Percentiles rank a stretch among this genome's conserved stretches.
Evolutionary conservation across 2,113 vertebrate genomes (phyloP).

Genomic region (Camelus bactrianus): DNA sequence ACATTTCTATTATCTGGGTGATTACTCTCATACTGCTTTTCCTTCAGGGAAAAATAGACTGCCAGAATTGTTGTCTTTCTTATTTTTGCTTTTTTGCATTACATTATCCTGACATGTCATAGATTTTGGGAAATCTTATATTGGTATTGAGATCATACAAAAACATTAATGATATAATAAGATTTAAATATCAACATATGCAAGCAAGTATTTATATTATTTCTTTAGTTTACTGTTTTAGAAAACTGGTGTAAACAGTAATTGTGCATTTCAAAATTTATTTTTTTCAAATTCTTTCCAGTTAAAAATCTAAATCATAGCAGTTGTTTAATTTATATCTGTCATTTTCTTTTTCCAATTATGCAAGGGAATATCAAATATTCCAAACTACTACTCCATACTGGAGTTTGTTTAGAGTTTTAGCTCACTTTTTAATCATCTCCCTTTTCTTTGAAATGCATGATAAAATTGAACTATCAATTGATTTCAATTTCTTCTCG

Average conservation of each 20-base stretch:
- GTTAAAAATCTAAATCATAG: not conserved
- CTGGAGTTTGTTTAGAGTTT: not conserved
- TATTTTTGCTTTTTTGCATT: not conserved
- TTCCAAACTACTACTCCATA: not conserved
- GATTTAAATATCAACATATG: not conserved
- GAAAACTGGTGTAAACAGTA: not conserved
- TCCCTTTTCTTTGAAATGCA: not conserved
- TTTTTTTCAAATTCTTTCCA: not conserved
- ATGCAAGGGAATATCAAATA: not conserved
- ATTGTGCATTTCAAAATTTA: not conserved
- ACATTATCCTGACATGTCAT: not conserved
- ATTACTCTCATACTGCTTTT: not conserved
- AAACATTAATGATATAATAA: not conserved
- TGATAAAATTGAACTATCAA: not conserved
- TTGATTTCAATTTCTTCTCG: not conserved
- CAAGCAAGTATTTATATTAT: not conserved
- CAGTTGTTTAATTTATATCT: not conserved
- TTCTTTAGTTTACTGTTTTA: not conserved
- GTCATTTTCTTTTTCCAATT: not conserved
- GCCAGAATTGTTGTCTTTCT: not conserved
- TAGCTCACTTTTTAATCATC: slow-evolving; percentile 2
- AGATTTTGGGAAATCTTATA: slow-evolving; percentile 5
- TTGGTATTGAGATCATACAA: not conserved
- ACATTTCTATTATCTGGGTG: not conserved
- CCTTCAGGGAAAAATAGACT: not conserved